These are phyloP conservation scores for Drosophila arawakana DNA, from an alignment of 1,140 invertebrate species.

Conservation along the genomic window DNA sequence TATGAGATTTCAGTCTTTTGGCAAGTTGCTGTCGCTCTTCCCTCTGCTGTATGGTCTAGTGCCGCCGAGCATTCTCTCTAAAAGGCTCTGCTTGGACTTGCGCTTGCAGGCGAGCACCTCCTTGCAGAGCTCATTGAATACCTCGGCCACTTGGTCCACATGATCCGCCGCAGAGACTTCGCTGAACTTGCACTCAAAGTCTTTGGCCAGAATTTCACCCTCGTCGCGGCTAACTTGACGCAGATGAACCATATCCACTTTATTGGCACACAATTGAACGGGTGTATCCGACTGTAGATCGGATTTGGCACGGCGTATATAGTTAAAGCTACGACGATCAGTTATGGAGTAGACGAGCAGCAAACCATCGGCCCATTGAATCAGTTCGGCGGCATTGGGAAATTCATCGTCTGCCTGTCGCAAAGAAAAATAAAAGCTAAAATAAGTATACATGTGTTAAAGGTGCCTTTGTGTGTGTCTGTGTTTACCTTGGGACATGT, in stretches of 20 bases:
- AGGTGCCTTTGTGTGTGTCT: not conserved
- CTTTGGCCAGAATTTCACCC: conserved; percentile 94
- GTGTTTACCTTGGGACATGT: conserved; percentile 88
- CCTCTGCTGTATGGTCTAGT: conserved; percentile 91
- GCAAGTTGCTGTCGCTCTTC: conserved; percentile 93
- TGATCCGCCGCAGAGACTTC: conserved; percentile 96
- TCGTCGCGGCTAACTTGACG: conserved; percentile 95
- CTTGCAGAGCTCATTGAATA: conserved; percentile 93
- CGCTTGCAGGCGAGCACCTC: conserved; percentile 91
- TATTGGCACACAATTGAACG: conserved; percentile 89
- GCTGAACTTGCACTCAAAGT: conserved; percentile 94
- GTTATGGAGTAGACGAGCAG: conserved; percentile 96
- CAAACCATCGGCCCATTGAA: conserved; percentile 95
- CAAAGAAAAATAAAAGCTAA: conserved; percentile 9
- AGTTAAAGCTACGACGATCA: conserved; percentile 94
- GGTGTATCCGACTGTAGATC: conserved; percentile 90
- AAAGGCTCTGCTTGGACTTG: conserved; percentile 92
- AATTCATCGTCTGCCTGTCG: conserved; percentile 88
- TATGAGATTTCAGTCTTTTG: conserved; percentile 88
- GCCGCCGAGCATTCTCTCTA: conserved; percentile 92
- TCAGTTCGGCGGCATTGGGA: conserved; percentile 89
- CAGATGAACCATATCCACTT: conserved; percentile 96
- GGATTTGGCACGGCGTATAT: conserved; percentile 91
- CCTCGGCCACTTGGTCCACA: conserved; percentile 91
- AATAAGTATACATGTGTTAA: not conserved